Evolutionary conservation across 1,140 invertebrate species (phyloP), one percentile per base, ranked within the genome.

Genomic region (Olivierus martensii): DNA sequence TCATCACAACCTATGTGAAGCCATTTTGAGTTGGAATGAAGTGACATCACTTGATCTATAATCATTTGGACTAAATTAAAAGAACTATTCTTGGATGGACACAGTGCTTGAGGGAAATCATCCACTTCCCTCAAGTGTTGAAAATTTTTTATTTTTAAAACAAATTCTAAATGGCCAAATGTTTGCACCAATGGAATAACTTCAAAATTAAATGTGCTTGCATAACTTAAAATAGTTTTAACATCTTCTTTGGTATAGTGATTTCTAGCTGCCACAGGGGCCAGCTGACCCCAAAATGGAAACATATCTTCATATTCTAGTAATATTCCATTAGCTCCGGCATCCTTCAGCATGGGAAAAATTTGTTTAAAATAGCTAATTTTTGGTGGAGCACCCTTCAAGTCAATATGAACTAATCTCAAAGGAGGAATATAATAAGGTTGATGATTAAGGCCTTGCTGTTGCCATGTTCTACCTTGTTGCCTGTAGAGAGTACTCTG

Each of bases 251-350:
- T 73, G 0, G 75, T 77, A 64, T 95, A 97, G 47, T 80, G 79
- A 72, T 92, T 87, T 34, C 70, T 71, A 3, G 88, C 82, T 1
- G 78, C 72, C 7, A 93, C 69, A 2, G 72, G 67, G n/a, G 69
- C 69, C 3, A 97, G 66, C 0, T 69, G 66, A 1, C 80, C 86
- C 19, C 71, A 73, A 68, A 84, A 97, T 0, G 93, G 93, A 69
- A 97, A 98, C 52, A 58, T 58, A 62, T 99, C 94, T 72, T 98
- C 94, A 72, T 95, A 98, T 69, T 98, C 94, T 49, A 95, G 70
- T 2, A 96, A 71, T 21, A 96, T 68, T 2, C 88, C 90, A 43
- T 86, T 96, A 1, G 85, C 87, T 83, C 84, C 81, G 77, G 79
- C 77, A 73, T 75, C 66, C 68, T 79, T 71, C 7, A 78, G 56